These are phyloP conservation scores for Parelbella ahira DNA, from an alignment of 2,888 invertebrate genomes.

Conservation along the genomic window DNA sequence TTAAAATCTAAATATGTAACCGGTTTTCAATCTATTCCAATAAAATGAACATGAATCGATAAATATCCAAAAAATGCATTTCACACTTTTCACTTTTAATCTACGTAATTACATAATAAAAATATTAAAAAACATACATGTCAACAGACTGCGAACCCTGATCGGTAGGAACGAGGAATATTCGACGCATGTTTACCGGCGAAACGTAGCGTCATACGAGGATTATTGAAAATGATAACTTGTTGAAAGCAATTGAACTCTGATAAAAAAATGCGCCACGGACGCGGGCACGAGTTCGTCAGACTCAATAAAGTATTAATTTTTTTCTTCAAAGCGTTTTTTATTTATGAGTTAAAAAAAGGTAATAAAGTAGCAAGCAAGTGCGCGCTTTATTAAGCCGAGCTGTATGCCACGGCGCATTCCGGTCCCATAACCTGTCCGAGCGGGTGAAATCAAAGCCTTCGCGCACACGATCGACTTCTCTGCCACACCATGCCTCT, in stretches of 20 bases:
- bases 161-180: no score
- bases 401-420: constrained; percentile 52
- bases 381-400: constrained; percentile 75
- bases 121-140: no score
- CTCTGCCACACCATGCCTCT: no score
- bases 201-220: constrained; percentile 10
- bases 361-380: constrained; percentile 71
- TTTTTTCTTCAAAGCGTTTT: constrained; percentile 63
- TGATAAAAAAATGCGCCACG: constrained; percentile 10
- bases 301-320: constrained; percentile 56
- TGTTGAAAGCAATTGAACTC: constrained; percentile 19
- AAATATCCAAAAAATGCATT: no score
- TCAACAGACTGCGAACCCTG: no score
- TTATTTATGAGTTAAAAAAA: constrained; percentile 73
- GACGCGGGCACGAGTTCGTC: constrained; percentile 43
- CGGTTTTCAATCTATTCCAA: no score
- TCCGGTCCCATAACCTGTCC: constrained; percentile 60
- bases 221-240: constrained; percentile 12
- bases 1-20: no score
- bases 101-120: no score
- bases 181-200: neutral
- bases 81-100: no score
- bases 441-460: constrained; percentile 52
- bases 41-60: no score
- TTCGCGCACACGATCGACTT: constrained; percentile 16